Percentiles rank a stretch among this genome's conserved stretches.
phyloP scores from a whole-genome alignment of 2,113 vertebrate genomes.

The Uria aalge region DNA sequence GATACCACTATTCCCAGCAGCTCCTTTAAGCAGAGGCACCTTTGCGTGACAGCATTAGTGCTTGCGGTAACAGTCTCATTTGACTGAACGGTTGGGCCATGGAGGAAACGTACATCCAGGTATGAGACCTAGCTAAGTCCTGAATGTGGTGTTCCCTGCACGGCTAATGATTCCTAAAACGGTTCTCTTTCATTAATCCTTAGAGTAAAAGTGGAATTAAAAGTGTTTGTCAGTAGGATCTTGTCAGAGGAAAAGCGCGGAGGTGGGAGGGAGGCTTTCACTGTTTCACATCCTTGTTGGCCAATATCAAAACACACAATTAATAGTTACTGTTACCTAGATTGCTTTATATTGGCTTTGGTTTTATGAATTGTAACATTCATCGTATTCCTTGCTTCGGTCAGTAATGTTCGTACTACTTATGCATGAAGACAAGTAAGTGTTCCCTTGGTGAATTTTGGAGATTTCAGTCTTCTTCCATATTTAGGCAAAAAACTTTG shows the following conservation, averaged over 20 bases:
- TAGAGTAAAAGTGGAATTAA: neutral
- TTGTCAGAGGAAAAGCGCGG: neutral
- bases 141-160: fast-evolving
- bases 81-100: neutral
- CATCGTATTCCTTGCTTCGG: neutral
- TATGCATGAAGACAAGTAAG: neutral
- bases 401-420: neutral
- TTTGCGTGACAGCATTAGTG: neutral
- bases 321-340: neutral
- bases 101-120: neutral
- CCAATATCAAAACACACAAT: neutral
- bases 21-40: neutral
- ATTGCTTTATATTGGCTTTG: neutral
- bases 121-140: neutral
- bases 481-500: neutral
- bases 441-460: neutral
- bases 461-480: neutral
- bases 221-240: neutral
- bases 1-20: neutral
- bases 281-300: neutral
- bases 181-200: neutral
- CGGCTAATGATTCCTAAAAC: neutral
- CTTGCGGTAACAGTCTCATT: fast-evolving
- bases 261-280: neutral
- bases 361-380: neutral